Base-by-base conservation (phyloP, 2,113 vertebrate species). In the Scophthalmus maximus region DNA sequence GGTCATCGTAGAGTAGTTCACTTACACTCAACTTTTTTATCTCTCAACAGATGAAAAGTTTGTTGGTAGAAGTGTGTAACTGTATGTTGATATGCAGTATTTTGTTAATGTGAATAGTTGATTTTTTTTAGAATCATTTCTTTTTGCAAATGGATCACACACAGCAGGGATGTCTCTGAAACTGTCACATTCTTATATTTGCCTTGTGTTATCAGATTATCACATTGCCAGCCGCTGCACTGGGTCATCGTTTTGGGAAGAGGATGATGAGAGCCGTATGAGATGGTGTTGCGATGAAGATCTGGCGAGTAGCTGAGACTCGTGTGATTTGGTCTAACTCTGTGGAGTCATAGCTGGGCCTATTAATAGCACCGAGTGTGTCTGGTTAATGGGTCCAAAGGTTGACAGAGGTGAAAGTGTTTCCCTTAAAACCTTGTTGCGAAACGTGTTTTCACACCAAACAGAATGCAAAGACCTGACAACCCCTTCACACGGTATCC, bases 361-460 rank as follows among this genome's bases (percentile, higher is more conserved):
- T 88, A 85, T 79, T 88, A 79, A 79, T 81, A 89, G 65, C 58
- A 66, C 56, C 3, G 44, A 69, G 55, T 29, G 77, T 51, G 27
- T 57, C 17, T 64, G 67, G 61, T 65, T 81, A 90, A 88, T 89
- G 90, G 87, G 81, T 92, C 68, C 86, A 87, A 90, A 89, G 85
- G 83, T 86, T 68, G 60, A 58, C n/a, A 44, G 18, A 49, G 62
- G 30, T 59, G 38, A 81, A 63, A 67, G 34, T 23, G 20, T 36
- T 72, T 86, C 68, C 71, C 64, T 73, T 86, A 70, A 89, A 74
- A 88, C 77, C 81, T 79, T 73, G 52, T 73, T 81, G 76, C 11
- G 32, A 83, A 89, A 88, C 29, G 23, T 25, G n/a, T 25, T 51
- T 36, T 47, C n/a, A 62, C 51, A 51, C 5, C 20, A 32, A 44